A percentile compares a stretch with the other conserved stretches of the same genome.
Conservation (phyloP, 2,888 invertebrate genomes). For the Drosophila sordidula region DNA sequence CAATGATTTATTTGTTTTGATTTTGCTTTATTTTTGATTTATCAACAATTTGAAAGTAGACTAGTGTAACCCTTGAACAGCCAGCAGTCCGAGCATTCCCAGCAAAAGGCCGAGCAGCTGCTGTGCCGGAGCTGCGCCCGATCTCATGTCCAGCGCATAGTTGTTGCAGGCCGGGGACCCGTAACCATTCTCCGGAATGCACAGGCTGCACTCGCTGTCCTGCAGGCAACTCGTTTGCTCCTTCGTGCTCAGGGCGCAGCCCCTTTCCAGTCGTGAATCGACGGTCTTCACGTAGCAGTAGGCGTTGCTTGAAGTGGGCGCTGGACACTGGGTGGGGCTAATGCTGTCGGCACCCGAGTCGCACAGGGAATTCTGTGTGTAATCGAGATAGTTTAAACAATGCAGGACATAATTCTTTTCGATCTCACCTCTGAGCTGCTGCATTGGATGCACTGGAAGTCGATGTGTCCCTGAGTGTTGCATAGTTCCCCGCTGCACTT, state of each 20-base stretch:
- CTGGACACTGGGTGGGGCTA: conserved; percentile 64
- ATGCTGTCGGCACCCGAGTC: conserved; percentile 41
- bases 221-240: conserved; percentile 75
- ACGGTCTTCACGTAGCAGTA: conserved; percentile 77
- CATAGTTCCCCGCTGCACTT: conserved; percentile 77
- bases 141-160: conserved; percentile 41
- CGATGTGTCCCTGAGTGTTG: conserved; percentile 77
- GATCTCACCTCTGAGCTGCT: conserved; percentile 67
- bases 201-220: conserved; percentile 71
- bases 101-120: conserved; percentile 36
- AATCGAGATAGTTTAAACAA: neutral
- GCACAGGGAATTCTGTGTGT: conserved; percentile 68
- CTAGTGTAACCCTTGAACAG: conserved; percentile 32
- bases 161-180: conserved; percentile 74
- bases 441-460: conserved; percentile 80
- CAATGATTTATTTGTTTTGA: conserved; percentile 5
- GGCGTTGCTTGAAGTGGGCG: conserved; percentile 77
- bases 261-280: conserved; percentile 58
- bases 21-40: conserved; percentile 20
- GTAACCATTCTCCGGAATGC: conserved; percentile 60
- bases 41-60: neutral
- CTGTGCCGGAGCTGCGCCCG: conserved; percentile 31
- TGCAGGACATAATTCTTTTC: neutral
- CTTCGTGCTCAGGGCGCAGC: conserved; percentile 72
- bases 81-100: conserved; percentile 41